Evolutionary conservation across 1,140 invertebrate species (phyloP), one percentile per base, ranked within the genome.

Genomic region (Vollenhovia emeryi): DNA sequence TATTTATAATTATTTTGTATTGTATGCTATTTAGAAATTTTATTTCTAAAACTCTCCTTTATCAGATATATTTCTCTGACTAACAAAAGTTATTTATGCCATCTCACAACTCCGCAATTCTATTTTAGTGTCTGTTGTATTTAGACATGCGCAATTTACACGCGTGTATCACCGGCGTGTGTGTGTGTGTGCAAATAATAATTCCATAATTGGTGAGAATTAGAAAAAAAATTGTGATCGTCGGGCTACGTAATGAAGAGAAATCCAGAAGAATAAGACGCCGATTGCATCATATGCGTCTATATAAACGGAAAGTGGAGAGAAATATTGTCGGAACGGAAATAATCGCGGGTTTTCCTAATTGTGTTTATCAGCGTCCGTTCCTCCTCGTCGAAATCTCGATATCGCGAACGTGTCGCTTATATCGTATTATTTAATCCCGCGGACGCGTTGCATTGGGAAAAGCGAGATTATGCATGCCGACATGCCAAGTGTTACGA

Each of bases 401-500:
- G 21, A 6, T 64, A 50, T 33, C 27, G 24, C 62, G 11, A 80
- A 55, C 62, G 33, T 80, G 24, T 57, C 33, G 27, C 55, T 43
- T 69, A 69, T 21, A 33, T 68, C 21, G 15, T 43, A 80, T 79
- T 68, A 79, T 78, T 66, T 78, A 79, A 68, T 66, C 18, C n/a
- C 43, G 52, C 33, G 43, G 75, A 79, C 43, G 62, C 33, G 48
- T 24, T 33, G 30, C 15, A 40, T n/a, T 68, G 30, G 62, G 68
- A 79, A 48, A 68, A 30, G 48, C 33, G 27, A 11, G 48, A 71
- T 80, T 80, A 71, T 60, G 40, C 18, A 48, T 40, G 40, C 71
- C n/a, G 74, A 33, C 18, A 30, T 48, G 69, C 52, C 36, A 75
- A 75, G 59, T 76, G 68, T 76, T 74, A 84, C 80, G 80, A 84